These are phyloP conservation scores for Dipodomys spectabilis DNA, from an alignment of 2,113 vertebrate species.

Conservation along the genomic window DNA sequence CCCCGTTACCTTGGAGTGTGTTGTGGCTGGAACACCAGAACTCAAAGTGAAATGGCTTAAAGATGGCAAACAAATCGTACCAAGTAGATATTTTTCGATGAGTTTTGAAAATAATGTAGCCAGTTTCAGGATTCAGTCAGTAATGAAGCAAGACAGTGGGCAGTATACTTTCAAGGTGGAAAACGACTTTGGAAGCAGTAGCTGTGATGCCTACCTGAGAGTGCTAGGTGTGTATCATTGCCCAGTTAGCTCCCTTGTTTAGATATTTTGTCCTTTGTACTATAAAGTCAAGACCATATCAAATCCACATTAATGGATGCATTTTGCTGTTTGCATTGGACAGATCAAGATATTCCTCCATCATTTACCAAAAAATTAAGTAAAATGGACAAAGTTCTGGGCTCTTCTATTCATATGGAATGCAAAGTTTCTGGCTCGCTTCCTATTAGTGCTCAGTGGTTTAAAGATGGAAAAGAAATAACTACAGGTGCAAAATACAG, in stretches of 20 bases:
- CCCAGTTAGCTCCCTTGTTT: neutral
- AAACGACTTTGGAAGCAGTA: slow-evolving; percentile 95
- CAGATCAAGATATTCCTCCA: slow-evolving; percentile 96
- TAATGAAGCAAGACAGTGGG: slow-evolving; percentile 93
- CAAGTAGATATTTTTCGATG: slow-evolving; percentile 95
- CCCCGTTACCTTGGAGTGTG: slow-evolving; percentile 95
- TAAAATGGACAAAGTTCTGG: slow-evolving; percentile 93
- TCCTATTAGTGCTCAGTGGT: slow-evolving; percentile 96
- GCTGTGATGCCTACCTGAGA: slow-evolving; percentile 92
- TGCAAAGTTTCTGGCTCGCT: slow-evolving; percentile 97
- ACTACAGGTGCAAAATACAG: slow-evolving; percentile 94
- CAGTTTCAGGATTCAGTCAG: slow-evolving; percentile 94
- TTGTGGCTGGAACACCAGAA: slow-evolving; percentile 95
- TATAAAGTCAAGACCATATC: no score
- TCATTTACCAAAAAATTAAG: slow-evolving; percentile 94
- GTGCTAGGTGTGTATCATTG: slow-evolving; percentile 93
- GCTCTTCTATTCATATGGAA: slow-evolving; percentile 93
- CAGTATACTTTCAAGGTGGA: slow-evolving; percentile 95
- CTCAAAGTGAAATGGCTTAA: slow-evolving; percentile 97
- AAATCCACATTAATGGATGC: slow-evolving; percentile 67
- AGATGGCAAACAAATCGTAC: slow-evolving; percentile 93
- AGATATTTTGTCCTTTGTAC: slow-evolving; percentile 1
- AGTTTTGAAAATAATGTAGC: slow-evolving; percentile 95
- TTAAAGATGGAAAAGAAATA: slow-evolving; percentile 94
- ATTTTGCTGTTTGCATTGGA: slow-evolving; percentile 82